A percentile compares a stretch with the other conserved stretches of the same genome.
Evolutionary conservation across 2,113 vertebrate genomes (phyloP).

Genomic region (Lichenostomus cassidix): DNA sequence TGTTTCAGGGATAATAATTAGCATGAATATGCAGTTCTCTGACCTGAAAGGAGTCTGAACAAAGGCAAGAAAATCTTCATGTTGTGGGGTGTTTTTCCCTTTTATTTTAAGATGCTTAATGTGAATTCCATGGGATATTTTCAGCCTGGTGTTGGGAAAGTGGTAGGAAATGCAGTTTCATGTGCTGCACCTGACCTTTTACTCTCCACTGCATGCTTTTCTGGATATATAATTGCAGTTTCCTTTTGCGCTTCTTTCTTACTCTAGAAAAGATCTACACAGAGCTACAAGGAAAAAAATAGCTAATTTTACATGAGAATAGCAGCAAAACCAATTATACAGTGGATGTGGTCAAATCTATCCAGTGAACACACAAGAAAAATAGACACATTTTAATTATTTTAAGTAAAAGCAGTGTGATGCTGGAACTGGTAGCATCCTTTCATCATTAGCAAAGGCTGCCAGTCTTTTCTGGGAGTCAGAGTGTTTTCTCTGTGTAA

Average conservation of each 20-base stretch:
- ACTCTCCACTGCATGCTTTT: neutral
- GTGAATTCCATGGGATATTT: neutral
- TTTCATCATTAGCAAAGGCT: neutral
- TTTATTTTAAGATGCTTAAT: neutral
- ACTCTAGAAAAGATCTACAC: neutral
- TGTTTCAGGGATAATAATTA: neutral
- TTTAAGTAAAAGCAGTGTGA: neutral
- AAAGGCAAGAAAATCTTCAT: neutral
- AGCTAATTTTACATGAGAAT: neutral
- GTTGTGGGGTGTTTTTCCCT: neutral
- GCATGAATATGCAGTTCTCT: neutral
- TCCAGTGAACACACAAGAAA: neutral
- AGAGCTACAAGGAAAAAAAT: neutral
- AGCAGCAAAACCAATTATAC: neutral
- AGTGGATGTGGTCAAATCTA: neutral
- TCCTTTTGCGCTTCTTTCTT: neutral
- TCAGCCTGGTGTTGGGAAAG: neutral
- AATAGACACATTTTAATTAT: neutral
- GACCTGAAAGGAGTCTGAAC: neutral
- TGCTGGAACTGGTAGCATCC: neutral
- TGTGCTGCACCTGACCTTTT: neutral
- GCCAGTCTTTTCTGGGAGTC: neutral
- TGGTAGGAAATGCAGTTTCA: neutral
- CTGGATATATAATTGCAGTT: neutral
- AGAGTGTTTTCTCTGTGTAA: accelerated